Base-by-base conservation (phyloP, 2,888 invertebrate species). In the Calliphora vomitoria region DNA sequence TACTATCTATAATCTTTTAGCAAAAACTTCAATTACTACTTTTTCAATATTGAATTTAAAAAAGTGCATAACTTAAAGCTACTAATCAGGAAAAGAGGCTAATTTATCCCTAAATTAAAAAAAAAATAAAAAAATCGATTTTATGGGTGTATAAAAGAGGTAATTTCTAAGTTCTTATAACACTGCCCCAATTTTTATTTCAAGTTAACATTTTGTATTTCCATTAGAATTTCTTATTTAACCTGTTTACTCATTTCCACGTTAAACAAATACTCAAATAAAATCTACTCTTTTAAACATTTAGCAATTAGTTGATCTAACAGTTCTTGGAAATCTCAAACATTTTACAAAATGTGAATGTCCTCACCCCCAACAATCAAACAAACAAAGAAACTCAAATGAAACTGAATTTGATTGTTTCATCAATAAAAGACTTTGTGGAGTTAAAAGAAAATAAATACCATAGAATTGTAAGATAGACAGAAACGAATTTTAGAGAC, bases 241-340 rank as follows among this genome's bases (percentile, higher is more conserved):
- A 50, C n/a, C 1, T 18, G 0, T n/a, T 71, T 11, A n/a, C 6
- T 8, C 3, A 1, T 71, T 47, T 15, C 18, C 35, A 71, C 31
- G 6, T 71, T 53, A 2, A 38, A 71, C 5, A 15, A 31, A 31
- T 31, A 18, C 5, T 31, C 5, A 8, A 31, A 5, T 3, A 10
- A 71, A 2, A 53, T 13, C 6, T 25, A 44, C 1, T 38, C 8
- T 5, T 1, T 60, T 4, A 35, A 50, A 82, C 64, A 74, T 79
- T 68, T 83, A 85, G 69, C 91, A 92, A 91, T 91, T 92, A 91
- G 91, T 89, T 91, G 91, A 90, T 92, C 91, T 90, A 92, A 91
- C 91, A 90, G 89, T 92, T 92, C 92, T 90, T 85, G 90, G 92
- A 92, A 92, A 90, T 90, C 74, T 75, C 83, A 83, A 76, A 87